These are phyloP conservation scores for Neosilurus hyrtlii DNA, from an alignment of 2,797 vertebrate species.

Conservation along the genomic window DNA sequence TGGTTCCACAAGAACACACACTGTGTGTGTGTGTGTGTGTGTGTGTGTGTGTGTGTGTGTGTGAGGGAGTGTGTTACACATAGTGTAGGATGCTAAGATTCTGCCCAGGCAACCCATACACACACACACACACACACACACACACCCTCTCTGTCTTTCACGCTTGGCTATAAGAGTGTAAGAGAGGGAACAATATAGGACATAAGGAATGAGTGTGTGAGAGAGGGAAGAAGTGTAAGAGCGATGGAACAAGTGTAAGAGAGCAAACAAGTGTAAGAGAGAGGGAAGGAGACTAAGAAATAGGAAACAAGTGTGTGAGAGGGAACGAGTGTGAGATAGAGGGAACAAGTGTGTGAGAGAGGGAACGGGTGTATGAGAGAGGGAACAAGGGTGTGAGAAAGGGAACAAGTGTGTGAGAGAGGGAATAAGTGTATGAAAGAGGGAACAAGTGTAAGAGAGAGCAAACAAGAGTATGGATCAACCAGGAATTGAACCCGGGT, in stretches of 20 bases:
- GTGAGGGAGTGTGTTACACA: constrained; percentile 55
- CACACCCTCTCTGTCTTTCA: neutral
- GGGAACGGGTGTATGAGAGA: too few species aligned
- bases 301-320: too few species aligned
- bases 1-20: constrained; percentile 68
- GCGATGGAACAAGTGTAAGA: neutral
- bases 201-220: too few species aligned
- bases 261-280: neutral
- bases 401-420: too few species aligned
- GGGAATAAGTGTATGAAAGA: too few species aligned
- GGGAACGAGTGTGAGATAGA: too few species aligned
- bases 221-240: neutral
- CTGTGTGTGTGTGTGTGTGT: constrained; percentile 49
- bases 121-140: constrained; percentile 34
- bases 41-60: constrained; percentile 11
- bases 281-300: neutral
- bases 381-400: neutral
- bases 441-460: too few species aligned
- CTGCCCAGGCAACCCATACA: constrained; percentile 63
- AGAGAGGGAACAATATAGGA: neutral
- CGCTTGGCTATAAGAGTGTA: too few species aligned
- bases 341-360: too few species aligned
- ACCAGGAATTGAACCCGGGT: too few species aligned
- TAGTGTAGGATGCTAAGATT: constrained; percentile 57
- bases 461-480: too few species aligned